phyloP scores from a whole-genome alignment of 1,140 invertebrate genomes.

The Lepeophtheirus salmonis region DNA sequence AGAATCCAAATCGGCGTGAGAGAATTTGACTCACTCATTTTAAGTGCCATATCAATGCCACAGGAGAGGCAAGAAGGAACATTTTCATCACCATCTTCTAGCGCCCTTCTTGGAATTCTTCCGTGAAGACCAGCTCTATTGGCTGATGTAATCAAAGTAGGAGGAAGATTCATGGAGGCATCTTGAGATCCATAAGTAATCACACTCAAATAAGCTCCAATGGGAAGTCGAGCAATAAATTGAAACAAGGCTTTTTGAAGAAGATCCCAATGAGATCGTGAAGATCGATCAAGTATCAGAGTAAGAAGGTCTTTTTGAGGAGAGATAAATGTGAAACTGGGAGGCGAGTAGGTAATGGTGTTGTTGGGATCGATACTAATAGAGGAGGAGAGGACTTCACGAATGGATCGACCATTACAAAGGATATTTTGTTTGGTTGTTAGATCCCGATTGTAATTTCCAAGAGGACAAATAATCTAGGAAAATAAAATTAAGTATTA shows the following conservation, averaged over 20 bases:
- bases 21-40: background rate
- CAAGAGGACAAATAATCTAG: constrained; percentile 1
- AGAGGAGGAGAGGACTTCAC: constrained; percentile 17
- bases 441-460: constrained; percentile 6
- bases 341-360: background rate
- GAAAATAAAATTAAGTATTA: background rate
- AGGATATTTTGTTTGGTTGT: constrained; percentile 20
- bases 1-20: background rate
- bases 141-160: constrained; percentile 7
- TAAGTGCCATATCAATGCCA: background rate
- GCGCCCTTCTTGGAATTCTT: constrained; percentile 14
- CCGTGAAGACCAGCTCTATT: constrained; percentile 12
- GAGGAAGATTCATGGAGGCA: constrained; percentile 8
- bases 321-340: constrained; percentile 3
- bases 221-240: constrained; percentile 13
- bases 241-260: constrained; percentile 8
- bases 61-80: background rate
- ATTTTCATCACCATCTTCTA: constrained; percentile 1
- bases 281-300: constrained; percentile 8
- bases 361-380: background rate
- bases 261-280: background rate
- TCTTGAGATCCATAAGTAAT: constrained; percentile 8
- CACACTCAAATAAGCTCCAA: constrained; percentile 1
- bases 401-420: constrained; percentile 19
- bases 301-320: constrained; percentile 2